These are phyloP conservation scores for Hirtodrosophila histrioides DNA, from an alignment of 2,888 invertebrate species.

Conservation along the genomic window DNA sequence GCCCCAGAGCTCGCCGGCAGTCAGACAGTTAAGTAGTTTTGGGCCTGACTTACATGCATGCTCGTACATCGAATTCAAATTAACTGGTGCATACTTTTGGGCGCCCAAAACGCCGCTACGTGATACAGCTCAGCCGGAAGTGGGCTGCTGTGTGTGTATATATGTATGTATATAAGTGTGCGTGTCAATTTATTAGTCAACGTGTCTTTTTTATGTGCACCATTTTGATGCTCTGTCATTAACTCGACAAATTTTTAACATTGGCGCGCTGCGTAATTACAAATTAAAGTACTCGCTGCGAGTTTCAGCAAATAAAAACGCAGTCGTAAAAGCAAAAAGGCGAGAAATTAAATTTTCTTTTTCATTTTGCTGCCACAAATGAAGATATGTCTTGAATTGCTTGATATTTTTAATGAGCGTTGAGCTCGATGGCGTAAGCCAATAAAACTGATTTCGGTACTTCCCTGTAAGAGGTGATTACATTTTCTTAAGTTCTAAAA, in stretches of 20 bases:
- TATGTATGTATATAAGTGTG: background rate
- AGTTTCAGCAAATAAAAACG: constrained; percentile 6
- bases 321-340: constrained; percentile 48
- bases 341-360: constrained; percentile 27
- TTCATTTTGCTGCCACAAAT: constrained; percentile 9
- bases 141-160: constrained; percentile 32
- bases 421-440: constrained; percentile 6
- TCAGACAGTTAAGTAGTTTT: constrained; percentile 62
- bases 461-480: too few relatives aligned
- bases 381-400: constrained; percentile 46
- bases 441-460: too few relatives aligned
- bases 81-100: constrained; percentile 73
- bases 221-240: constrained; percentile 66
- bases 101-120: constrained; percentile 61
- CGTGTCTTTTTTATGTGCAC: constrained; percentile 50
- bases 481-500: too few relatives aligned
- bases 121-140: constrained; percentile 53
- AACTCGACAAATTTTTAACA: constrained; percentile 69
- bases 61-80: constrained; percentile 71
- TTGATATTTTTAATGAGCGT: constrained; percentile 31
- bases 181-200: constrained; percentile 38
- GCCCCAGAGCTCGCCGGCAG: constrained; percentile 7
- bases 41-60: constrained; percentile 31
- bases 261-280: constrained; percentile 61
- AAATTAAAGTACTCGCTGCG: constrained; percentile 55